These are phyloP conservation scores for Lithobates sylvaticus DNA, from an alignment of 2,797 vertebrate species.

Conservation along the genomic window DNA sequence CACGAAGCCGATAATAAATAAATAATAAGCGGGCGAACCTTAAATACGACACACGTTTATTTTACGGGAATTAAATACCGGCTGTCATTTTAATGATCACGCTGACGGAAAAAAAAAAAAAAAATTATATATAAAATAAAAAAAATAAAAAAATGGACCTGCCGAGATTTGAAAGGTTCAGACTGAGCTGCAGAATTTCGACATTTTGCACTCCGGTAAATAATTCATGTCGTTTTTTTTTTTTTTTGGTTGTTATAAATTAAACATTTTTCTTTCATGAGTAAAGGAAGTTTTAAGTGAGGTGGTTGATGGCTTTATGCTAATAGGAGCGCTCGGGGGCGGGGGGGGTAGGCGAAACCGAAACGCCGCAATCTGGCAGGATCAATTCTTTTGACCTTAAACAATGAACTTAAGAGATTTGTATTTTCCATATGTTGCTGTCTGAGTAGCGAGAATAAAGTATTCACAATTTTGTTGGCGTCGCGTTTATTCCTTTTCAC, in stretches of 20 bases:
- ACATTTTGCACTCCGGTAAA: constrained; percentile 45
- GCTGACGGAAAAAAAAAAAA: neutral
- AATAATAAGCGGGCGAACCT: neutral
- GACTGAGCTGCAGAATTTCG: constrained; percentile 8
- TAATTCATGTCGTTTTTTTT: constrained; percentile 30
- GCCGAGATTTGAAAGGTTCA: constrained; percentile 21
- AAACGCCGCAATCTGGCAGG: neutral
- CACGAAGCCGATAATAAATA: neutral
- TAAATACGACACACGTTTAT: neutral
- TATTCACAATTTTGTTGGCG: no score
- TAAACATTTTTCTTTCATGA: constrained; percentile 36
- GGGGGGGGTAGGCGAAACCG: neutral
- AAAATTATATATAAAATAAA: no score
- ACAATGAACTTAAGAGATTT: constrained; percentile 1
- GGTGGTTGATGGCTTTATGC: constrained; percentile 13
- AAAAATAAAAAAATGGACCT: neutral
- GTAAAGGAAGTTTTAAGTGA: constrained; percentile 5
- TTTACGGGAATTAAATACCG: neutral
- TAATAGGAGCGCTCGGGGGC: constrained; percentile 12
- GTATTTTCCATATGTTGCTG: neutral
- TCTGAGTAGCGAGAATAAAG: neutral
- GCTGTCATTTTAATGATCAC: constrained; percentile 39
- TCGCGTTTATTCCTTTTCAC: no score
- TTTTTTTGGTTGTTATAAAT: constrained; percentile 25
- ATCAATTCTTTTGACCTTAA: constrained; percentile 17